Percentiles rank a stretch among this genome's conserved stretches.
These are phyloP conservation scores for Neoascia interrupta DNA, from an alignment of 2,888 invertebrate genomes.

Conservation along the genomic window DNA sequence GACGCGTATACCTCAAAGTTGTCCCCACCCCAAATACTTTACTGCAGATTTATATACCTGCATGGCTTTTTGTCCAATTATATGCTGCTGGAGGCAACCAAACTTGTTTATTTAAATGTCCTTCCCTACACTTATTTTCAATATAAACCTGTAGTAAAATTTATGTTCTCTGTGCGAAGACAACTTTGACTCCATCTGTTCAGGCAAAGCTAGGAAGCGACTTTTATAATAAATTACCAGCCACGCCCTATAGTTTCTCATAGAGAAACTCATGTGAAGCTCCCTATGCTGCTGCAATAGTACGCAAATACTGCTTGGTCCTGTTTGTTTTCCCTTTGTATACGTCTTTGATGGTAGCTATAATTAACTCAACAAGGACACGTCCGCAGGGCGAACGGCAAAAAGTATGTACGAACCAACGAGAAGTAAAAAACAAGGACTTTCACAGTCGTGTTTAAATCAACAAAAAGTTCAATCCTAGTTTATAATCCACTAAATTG, in stretches of 20 bases:
- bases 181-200: background rate
- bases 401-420: background rate
- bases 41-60: too few relatives aligned
- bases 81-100: too few relatives aligned
- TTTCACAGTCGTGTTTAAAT: constrained; percentile 35
- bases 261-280: constrained; percentile 21
- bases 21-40: too few relatives aligned
- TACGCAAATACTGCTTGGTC: constrained; percentile 23
- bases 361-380: constrained; percentile 39
- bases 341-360: too few relatives aligned
- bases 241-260: constrained; percentile 44
- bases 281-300: constrained; percentile 17
- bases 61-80: too few relatives aligned
- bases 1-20: too few relatives aligned
- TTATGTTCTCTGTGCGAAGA: too few relatives aligned
- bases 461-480: constrained; percentile 53
- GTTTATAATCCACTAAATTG: constrained; percentile 57
- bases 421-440: constrained; percentile 22
- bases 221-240: constrained; percentile 45
- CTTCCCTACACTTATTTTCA: too few relatives aligned
- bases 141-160: too few relatives aligned
- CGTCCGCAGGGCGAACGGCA: constrained; percentile 1
- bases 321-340: background rate
- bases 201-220: constrained; percentile 4
- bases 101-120: too few relatives aligned